These are phyloP conservation scores for Catamblyrhynchus diadema DNA, from an alignment of 2,797 vertebrate genomes.

Conservation along the genomic window DNA sequence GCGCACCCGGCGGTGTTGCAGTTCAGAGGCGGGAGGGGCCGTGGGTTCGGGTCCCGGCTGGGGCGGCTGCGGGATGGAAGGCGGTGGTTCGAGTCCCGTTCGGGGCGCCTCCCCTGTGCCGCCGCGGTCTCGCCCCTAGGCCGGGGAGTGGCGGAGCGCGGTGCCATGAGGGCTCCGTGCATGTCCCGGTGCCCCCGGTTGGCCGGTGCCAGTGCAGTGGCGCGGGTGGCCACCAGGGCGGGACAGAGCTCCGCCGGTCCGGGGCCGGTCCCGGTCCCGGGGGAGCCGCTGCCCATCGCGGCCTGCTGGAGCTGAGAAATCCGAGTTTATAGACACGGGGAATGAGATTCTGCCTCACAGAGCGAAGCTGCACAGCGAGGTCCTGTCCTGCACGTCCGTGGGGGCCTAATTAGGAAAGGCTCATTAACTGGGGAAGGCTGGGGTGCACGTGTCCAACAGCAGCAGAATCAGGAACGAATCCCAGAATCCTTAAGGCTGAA, in stretches of 20 bases:
- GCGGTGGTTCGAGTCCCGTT: accelerated
- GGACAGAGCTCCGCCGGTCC: background rate
- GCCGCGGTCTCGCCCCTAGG: accelerated
- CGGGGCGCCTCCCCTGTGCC: accelerated
- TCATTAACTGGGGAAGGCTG: background rate
- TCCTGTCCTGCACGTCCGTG: accelerated
- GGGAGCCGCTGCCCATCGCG: background rate
- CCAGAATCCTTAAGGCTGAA: background rate
- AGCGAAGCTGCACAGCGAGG: background rate
- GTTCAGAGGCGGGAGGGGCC: accelerated
- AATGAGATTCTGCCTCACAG: accelerated
- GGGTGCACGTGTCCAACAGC: accelerated
- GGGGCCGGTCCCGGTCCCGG: accelerated
- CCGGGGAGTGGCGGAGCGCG: too few relatives aligned
- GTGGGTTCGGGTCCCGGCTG: background rate
- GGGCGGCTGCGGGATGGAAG: accelerated
- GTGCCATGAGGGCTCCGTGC: accelerated
- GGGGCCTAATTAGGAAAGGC: background rate
- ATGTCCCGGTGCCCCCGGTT: accelerated
- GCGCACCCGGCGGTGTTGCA: background rate
- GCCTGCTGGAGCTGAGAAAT: background rate
- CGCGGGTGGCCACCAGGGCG: constrained; percentile 17
- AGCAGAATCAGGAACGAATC: background rate
- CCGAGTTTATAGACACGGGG: accelerated
- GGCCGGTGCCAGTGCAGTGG: background rate